Evolutionary conservation across 2,888 invertebrate species (phyloP).

Genomic region (Heliconius sara): DNA sequence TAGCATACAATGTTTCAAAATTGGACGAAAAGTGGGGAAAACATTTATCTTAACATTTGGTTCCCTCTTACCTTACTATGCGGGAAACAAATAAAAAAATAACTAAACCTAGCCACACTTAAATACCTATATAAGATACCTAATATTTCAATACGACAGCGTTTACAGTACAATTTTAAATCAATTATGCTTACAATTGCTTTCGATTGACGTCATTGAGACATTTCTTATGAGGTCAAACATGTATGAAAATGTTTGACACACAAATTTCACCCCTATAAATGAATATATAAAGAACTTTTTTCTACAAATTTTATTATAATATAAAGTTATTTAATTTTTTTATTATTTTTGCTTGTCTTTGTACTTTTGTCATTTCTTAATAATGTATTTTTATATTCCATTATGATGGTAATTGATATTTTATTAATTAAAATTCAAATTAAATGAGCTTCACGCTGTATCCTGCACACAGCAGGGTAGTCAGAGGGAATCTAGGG

Average conservation of each 20-base stretch:
- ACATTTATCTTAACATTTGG: not conserved
- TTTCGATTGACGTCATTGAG: constrained; percentile 51
- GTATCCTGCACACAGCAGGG: too few relatives aligned
- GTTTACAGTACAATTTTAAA: constrained; percentile 32
- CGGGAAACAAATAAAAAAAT: not conserved
- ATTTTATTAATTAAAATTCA: not conserved
- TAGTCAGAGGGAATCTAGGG: too few relatives aligned
- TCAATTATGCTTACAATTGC: constrained; percentile 46
- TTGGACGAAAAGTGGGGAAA: not conserved
- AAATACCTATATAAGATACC: not conserved
- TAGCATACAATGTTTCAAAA: not conserved
- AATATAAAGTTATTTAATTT: not conserved
- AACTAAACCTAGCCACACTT: not conserved
- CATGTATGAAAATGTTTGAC: not conserved
- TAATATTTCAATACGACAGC: constrained; percentile 35
- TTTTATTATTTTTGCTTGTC: not conserved
- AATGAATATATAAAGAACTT: not conserved
- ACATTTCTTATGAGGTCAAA: constrained; percentile 28
- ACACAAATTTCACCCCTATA: constrained; percentile 5
- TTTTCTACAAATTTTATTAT: not conserved
- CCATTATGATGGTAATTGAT: not conserved
- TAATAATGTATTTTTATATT: not conserved
- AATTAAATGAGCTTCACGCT: too few relatives aligned
- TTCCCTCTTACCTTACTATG: not conserved
- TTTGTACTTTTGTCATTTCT: constrained; percentile 10